Evolutionary conservation across 2,888 invertebrate genomes (phyloP).

Genomic region (Epirrhoe alternata): DNA sequence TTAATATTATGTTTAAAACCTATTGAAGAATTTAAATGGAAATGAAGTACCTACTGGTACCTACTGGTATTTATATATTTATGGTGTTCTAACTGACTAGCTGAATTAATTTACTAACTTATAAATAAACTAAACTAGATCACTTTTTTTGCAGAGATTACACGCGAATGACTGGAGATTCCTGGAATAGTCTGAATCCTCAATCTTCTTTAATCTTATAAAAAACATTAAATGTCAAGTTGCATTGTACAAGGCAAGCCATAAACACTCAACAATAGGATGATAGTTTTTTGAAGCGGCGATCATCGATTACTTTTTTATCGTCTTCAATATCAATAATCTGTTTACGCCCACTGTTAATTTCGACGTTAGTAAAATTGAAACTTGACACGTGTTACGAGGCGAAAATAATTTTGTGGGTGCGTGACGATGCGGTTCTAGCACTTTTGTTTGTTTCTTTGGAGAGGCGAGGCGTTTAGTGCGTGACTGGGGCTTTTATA

Average conservation of each 20-base stretch:
- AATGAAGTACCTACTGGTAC: too few relatives aligned
- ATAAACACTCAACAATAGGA: conserved; percentile 76
- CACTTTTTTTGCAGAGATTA: too few relatives aligned
- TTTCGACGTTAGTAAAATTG: conserved; percentile 82
- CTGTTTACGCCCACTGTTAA: conserved; percentile 85
- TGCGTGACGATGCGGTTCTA: conserved; percentile 81
- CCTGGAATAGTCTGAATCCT: too few relatives aligned
- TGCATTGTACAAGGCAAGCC: conserved; percentile 2
- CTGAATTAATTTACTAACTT: too few relatives aligned
- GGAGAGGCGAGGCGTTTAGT: conserved; percentile 76
- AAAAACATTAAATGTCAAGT: conserved; percentile 6
- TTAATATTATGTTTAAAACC: too few relatives aligned
- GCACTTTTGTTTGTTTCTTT: conserved; percentile 81
- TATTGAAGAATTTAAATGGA: background rate
- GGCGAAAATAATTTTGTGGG: conserved; percentile 81
- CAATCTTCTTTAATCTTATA: background rate
- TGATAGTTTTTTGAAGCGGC: conserved; percentile 66
- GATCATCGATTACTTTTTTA: conserved; percentile 85
- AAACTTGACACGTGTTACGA: conserved; percentile 84
- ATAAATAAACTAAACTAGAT: too few relatives aligned
- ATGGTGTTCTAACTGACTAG: too few relatives aligned
- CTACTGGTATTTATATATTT: too few relatives aligned
- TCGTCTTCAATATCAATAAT: conserved; percentile 82
- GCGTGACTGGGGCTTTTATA: conserved; percentile 80
- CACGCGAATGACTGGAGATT: too few relatives aligned